These are phyloP conservation scores for Nysson spinosus DNA, from an alignment of 2,888 invertebrate species.

Conservation along the genomic window DNA sequence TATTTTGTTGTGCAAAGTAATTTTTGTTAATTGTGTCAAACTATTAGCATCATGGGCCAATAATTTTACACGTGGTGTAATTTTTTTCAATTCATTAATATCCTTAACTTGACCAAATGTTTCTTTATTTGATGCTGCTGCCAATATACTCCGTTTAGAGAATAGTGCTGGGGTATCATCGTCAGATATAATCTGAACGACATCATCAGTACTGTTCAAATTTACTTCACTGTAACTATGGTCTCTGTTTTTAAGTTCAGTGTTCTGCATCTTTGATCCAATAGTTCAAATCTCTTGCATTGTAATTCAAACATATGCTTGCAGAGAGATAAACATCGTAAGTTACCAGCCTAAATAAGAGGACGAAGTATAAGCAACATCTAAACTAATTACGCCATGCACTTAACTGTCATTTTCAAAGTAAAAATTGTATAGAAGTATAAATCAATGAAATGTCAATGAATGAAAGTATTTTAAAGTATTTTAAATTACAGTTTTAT, in stretches of 20 bases:
- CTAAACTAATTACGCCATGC: too few species aligned
- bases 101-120: slow-evolving; percentile 66
- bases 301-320: slow-evolving; percentile 11
- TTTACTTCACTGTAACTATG: slow-evolving; percentile 56
- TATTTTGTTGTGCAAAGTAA: slow-evolving; percentile 43
- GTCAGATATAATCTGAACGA: slow-evolving; percentile 11
- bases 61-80: slow-evolving; percentile 70
- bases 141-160: slow-evolving; percentile 25
- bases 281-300: slow-evolving; percentile 34
- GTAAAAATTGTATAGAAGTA: too few species aligned
- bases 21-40: slow-evolving; percentile 60
- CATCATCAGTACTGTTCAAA: slow-evolving; percentile 10
- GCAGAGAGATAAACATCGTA: not conserved
- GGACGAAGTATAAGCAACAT: not conserved
- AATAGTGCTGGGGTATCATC: slow-evolving; percentile 4
- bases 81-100: slow-evolving; percentile 72
- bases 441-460: too few species aligned
- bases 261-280: slow-evolving; percentile 44
- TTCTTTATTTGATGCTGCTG: slow-evolving; percentile 30
- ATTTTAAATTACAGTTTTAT: too few species aligned
- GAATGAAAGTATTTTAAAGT: too few species aligned
- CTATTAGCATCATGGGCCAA: slow-evolving; percentile 62
- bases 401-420: too few species aligned
- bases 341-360: slow-evolving; percentile 10
- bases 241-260: slow-evolving; percentile 49